Evolutionary conservation across 2,113 vertebrate genomes (phyloP).

Genomic region (Cephalopholis sonnerati): DNA sequence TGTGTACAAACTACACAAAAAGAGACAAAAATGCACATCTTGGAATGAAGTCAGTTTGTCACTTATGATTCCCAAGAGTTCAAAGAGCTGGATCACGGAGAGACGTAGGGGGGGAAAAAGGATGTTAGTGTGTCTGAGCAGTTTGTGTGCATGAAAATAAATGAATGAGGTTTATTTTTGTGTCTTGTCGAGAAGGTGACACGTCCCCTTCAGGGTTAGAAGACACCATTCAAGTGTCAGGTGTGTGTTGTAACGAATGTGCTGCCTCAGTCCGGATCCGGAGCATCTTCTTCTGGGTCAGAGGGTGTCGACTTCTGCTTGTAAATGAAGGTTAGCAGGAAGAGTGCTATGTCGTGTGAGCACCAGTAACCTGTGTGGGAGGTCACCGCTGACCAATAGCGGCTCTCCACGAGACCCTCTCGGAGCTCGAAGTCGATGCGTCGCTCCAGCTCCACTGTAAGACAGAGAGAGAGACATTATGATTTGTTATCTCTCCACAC

Average conservation of each 20-base stretch:
- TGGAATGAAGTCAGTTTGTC: conserved; percentile 33
- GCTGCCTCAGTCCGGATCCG: conserved; percentile 76
- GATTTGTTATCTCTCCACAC: background rate
- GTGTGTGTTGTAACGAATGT: conserved; percentile 4
- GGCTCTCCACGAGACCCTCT: conserved; percentile 97
- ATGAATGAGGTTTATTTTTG: conserved; percentile 37
- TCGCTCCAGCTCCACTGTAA: conserved; percentile 94
- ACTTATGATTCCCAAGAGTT: conserved; percentile 36
- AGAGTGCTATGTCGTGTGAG: conserved; percentile 96
- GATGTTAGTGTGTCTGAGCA: conserved; percentile 16
- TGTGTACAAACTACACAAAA: conserved; percentile 53
- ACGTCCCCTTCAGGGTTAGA: background rate
- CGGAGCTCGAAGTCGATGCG: conserved; percentile 97
- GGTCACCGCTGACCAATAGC: conserved; percentile 98
- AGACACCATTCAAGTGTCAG: conserved; percentile 32
- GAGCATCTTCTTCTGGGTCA: conserved; percentile 60
- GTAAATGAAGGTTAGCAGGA: conserved; percentile 96
- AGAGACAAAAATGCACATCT: conserved; percentile 47
- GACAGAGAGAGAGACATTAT: conserved; percentile 22
- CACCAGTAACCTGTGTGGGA: conserved; percentile 99
- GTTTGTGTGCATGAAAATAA: conserved; percentile 39
- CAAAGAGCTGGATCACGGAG: conserved; percentile 32
- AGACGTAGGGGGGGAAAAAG: conserved; percentile 5
- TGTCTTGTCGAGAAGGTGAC: conserved; percentile 17
- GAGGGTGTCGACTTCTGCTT: conserved; percentile 83